These are phyloP conservation scores for Peromyscus maniculatus DNA, from an alignment of 2,113 vertebrate species.

Conservation along the genomic window DNA sequence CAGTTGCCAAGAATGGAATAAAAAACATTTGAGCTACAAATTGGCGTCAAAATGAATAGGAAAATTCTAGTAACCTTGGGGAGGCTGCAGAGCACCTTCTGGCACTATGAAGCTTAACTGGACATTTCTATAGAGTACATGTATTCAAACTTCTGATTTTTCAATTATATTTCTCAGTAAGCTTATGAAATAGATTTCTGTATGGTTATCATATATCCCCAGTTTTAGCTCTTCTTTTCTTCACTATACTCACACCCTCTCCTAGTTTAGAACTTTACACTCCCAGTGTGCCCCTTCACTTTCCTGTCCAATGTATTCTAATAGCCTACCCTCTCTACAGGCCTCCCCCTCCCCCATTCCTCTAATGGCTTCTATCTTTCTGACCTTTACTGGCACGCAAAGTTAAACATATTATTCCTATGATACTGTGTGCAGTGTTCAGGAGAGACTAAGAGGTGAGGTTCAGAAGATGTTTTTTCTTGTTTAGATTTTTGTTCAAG, in stretches of 20 bases:
- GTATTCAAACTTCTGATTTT: neutral
- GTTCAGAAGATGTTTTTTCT: neutral
- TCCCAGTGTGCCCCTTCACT: no score
- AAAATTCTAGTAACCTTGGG: neutral
- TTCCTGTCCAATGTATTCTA: neutral
- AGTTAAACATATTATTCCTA: neutral
- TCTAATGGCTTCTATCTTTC: neutral
- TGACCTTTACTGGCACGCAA: neutral
- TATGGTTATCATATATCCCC: neutral
- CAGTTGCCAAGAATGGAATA: neutral
- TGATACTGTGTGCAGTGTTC: neutral
- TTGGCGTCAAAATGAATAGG: neutral
- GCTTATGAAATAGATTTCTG: neutral
- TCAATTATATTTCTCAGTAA: neutral
- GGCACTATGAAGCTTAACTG: neutral
- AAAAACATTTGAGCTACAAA: neutral
- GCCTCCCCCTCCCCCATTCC: neutral
- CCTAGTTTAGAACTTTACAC: neutral
- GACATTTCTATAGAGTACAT: neutral
- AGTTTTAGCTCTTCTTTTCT: neutral
- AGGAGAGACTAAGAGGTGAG: neutral
- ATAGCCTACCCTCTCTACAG: neutral
- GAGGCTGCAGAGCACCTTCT: neutral
- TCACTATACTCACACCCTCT: neutral
- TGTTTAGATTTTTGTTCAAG: neutral